These are phyloP conservation scores for Periphyllus acericola DNA, from an alignment of 2,888 invertebrate species.

Conservation along the genomic window DNA sequence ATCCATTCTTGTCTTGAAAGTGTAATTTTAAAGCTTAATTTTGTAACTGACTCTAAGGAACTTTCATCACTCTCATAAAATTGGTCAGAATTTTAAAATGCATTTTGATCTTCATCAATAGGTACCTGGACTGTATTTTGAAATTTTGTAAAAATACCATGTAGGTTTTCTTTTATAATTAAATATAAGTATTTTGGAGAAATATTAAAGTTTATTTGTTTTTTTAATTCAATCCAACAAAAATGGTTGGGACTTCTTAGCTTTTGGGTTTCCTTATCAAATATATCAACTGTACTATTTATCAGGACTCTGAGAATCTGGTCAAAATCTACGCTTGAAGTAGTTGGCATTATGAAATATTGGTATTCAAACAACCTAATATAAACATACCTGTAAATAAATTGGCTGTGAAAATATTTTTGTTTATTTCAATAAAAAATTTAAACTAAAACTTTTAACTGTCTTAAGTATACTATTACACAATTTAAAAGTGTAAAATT, in stretches of 20 bases:
- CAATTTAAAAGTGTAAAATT: too few species aligned
- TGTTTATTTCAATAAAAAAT: too few species aligned
- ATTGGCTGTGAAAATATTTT: too few species aligned
- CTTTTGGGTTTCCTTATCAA: neutral
- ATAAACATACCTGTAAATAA: too few species aligned
- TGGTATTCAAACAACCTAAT: neutral
- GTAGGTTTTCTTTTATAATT: neutral
- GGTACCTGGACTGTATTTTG: too few species aligned
- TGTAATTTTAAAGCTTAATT: constrained; percentile 1
- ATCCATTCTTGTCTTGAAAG: neutral
- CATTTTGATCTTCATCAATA: neutral
- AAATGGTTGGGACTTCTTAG: neutral
- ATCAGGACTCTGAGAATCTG: neutral
- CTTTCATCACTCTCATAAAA: neutral
- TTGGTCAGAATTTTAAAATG: neutral
- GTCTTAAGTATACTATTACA: too few species aligned
- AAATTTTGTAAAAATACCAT: neutral
- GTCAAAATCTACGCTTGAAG: constrained; percentile 4
- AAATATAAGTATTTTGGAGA: neutral
- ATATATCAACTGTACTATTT: neutral
- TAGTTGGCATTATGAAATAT: neutral
- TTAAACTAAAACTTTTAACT: too few species aligned
- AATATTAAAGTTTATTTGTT: neutral
- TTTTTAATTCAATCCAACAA: neutral
- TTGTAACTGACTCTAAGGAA: neutral